Base-by-base conservation (phyloP, 2,888 invertebrate species). In the Pycnomerus fuliginosus region DNA sequence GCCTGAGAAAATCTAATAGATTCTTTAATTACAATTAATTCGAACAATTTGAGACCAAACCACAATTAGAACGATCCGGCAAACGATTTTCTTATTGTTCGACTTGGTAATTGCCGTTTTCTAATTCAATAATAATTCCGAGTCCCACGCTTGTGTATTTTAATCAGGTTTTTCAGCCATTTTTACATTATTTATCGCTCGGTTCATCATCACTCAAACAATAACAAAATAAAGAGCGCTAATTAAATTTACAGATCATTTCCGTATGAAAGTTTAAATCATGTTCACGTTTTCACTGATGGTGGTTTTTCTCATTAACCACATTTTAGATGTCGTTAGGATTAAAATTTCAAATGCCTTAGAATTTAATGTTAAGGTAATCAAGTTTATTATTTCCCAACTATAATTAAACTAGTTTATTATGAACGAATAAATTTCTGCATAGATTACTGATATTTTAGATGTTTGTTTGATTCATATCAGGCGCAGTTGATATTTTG, bases 301-400 rank as follows among this genome's bases (percentile, higher is more conserved):
- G 20, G 4, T 20, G 4, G 20, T 20, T 20, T 25, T 25, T 25
- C 25, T 10, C 25, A 25, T 25, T 25, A 25, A 25, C 5, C 29
- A 38, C 38, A 35, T 42, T 42, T 35, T 23, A 42, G 42, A 23
- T 35, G 41, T 43, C 39, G 42, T 45, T 48, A 43, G 44, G 33
- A 53, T 53, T 53, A 53, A 53, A 53, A 47, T 53, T 53, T 53
- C 41, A 53, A 51, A 53, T 49, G 31, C 44, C 41, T 31, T 48
- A 23, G 25, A 47, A 50, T 53, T 53, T 53, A 50, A 53, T 53
- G 51, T 49, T 51, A 51, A 53, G 51, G 53, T 41, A 43, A 48
- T 48, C 50, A 45, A 45, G 47, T 51, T 51, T 42, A 42, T 35
- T 29, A 42, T 42, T 42, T 42, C 42, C 35, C 42, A 42, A 42